A percentile compares a stretch with the other conserved stretches of the same genome.
Conservation (phyloP, 2,888 invertebrate species). For the Aspidapion aeneum region DNA sequence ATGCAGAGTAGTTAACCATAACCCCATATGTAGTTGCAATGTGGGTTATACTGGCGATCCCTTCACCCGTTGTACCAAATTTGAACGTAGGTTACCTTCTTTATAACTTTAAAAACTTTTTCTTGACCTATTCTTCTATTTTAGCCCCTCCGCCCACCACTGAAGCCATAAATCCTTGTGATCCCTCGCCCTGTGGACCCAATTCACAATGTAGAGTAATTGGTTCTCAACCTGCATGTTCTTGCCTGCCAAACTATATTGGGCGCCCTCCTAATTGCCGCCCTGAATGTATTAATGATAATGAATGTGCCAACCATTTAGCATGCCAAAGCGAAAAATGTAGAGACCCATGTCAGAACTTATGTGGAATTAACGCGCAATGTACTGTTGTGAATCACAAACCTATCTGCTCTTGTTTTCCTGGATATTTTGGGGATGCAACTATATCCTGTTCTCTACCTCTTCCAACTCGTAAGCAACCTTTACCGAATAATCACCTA, state of each 20-base stretch:
- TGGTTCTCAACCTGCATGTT: slow-evolving; percentile 80
- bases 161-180: slow-evolving; percentile 62
- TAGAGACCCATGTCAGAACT: slow-evolving; percentile 76
- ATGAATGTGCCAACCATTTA: slow-evolving; percentile 77
- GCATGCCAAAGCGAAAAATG: slow-evolving; percentile 81
- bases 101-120: slow-evolving; percentile 2
- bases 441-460: slow-evolving; percentile 51
- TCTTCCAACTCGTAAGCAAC: slow-evolving; percentile 42
- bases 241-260: slow-evolving; percentile 74
- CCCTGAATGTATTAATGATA: slow-evolving; percentile 76
- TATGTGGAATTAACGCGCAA: slow-evolving; percentile 75
- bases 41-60: slow-evolving; percentile 63
- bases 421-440: slow-evolving; percentile 81
- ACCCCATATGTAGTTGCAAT: slow-evolving; percentile 64
- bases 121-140: slow-evolving; percentile 32
- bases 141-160: slow-evolving; percentile 47
- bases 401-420: slow-evolving; percentile 76
- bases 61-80: slow-evolving; percentile 51
- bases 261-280: slow-evolving; percentile 85
- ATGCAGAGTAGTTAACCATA: slow-evolving; percentile 65
- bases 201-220: slow-evolving; percentile 79
- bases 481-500: not conserved
- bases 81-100: slow-evolving; percentile 37
- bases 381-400: slow-evolving; percentile 84
- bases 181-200: slow-evolving; percentile 80